phyloP scores from a whole-genome alignment of 1,140 invertebrate genomes.

The Ruditapes philippinarum region DNA sequence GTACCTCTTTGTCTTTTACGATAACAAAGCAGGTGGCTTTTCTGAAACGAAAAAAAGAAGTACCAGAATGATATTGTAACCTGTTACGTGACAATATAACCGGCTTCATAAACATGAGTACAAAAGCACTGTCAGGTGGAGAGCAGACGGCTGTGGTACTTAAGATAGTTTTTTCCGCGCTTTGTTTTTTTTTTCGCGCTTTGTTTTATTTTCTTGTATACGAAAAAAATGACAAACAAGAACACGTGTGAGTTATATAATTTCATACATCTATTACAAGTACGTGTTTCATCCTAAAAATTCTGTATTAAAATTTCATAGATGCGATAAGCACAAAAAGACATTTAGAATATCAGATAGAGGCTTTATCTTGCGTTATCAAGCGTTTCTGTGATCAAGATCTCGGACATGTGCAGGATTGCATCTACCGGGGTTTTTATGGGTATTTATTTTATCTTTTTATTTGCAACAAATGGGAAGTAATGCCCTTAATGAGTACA shows the following conservation, averaged over 20 bases:
- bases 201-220: slow-evolving; percentile 14
- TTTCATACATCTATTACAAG: neutral
- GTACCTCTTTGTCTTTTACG: no score
- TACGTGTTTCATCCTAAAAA: slow-evolving; percentile 25
- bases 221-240: neutral
- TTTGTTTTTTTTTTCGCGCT: neutral
- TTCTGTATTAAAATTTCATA: slow-evolving; percentile 42
- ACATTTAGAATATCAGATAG: slow-evolving; percentile 42
- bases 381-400: slow-evolving; percentile 18
- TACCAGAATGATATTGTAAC: no score
- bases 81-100: neutral
- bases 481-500: no score
- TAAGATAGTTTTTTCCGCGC: no score
- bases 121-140: neutral
- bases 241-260: slow-evolving; percentile 31
- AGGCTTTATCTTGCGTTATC: slow-evolving; percentile 35
- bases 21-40: no score
- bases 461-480: neutral
- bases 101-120: neutral
- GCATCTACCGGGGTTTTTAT: neutral
- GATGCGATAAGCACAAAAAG: slow-evolving; percentile 40
- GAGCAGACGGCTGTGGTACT: neutral
- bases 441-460: slow-evolving; percentile 23
- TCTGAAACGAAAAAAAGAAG: no score
- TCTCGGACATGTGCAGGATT: slow-evolving; percentile 42